Percentiles rank a stretch among this genome's conserved stretches.
Conservation (phyloP, 1,140 invertebrate genomes). For the Plectrocnemia conspersa region DNA sequence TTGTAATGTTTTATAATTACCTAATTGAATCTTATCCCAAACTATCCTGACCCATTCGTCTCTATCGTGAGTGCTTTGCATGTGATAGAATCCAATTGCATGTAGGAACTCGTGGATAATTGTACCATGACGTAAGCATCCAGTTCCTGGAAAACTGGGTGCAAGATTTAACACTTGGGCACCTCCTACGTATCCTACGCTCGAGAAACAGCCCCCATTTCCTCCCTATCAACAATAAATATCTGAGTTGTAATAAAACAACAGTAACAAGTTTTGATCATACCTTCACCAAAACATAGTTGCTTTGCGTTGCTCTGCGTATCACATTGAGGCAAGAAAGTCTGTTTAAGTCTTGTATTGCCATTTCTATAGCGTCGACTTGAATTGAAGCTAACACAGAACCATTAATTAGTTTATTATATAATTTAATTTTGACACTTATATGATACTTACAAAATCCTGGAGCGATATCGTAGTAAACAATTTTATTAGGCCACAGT, state of each 20-base stretch:
- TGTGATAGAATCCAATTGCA: conserved; percentile 65
- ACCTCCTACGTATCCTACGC: conserved; percentile 49
- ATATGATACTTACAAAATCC: conserved; percentile 56
- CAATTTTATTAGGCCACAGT: conserved; percentile 60
- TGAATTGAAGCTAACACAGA: not conserved
- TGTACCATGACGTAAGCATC: conserved; percentile 53
- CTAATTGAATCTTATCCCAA: conserved; percentile 62
- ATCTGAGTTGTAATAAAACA: not conserved
- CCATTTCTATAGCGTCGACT: not conserved
- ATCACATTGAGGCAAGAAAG: conserved; percentile 6
- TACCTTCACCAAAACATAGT: conserved; percentile 7
- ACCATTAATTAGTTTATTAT: not conserved
- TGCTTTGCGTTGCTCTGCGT: not conserved
- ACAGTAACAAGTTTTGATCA: not conserved
- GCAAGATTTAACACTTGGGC: conserved; percentile 52
- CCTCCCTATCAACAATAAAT: conserved; percentile 40
- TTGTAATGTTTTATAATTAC: conserved; percentile 30
- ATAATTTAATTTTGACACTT: conserved; percentile 1
- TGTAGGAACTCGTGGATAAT: conserved; percentile 68
- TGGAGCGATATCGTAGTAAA: conserved; percentile 60
- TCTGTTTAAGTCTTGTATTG: not conserved
- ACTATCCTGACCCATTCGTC: conserved; percentile 64
- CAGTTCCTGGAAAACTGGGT: conserved; percentile 44
- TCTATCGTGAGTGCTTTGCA: conserved; percentile 66
- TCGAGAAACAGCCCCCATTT: conserved; percentile 51